Base-by-base conservation (phyloP, 2,113 vertebrate species). In the Hypanus sabinus region DNA sequence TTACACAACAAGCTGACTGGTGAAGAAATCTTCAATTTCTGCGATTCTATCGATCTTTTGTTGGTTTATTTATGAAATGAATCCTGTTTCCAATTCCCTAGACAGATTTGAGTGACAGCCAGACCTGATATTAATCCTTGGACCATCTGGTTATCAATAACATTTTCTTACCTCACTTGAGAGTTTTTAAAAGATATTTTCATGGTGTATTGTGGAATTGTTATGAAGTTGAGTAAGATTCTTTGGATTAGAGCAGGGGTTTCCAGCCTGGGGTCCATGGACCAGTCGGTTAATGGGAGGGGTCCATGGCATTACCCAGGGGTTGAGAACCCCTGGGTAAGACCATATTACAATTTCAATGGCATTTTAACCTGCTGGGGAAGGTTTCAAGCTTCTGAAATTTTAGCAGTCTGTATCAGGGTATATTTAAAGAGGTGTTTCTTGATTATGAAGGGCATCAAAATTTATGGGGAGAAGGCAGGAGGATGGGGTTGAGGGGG, bases 81-180 rank as follows among this genome's bases (percentile, higher is more conserved):
- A 57, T 57, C 83, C 60, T 87, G 30, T 30, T 62, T 87, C 12
- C 27, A 87, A 87, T 87, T 87, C 83, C 60, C 83, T 27, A 87
- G 83, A 57, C 65, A 62, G 85, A 33, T 33, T 18, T 90, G 57
- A 65, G 60, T 90, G 85, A 90, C 85, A 33, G 57, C 60, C 85
- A 90, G 60, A 30, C 85, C 57, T 90, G 85, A 65, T 90, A 90
- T 65, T 65, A 90, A 90, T 65, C 30, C 60, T 90, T 16, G 60
- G 60, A 90, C 85, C 85, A 90, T 90, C 85, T 65, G 85, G 85
- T 65, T 65, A 33, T 8, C 60, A 65, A 65, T 5, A 12, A 27
- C 22, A 14, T 33, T 33, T 16, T 90, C 30, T 90, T 20, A 65
- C 33, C 16, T 6, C 3, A 5, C 85, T 70, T 70, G 68, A 46